Base-by-base conservation (phyloP, 2,888 invertebrate genomes). In the Xylocampa areola region DNA sequence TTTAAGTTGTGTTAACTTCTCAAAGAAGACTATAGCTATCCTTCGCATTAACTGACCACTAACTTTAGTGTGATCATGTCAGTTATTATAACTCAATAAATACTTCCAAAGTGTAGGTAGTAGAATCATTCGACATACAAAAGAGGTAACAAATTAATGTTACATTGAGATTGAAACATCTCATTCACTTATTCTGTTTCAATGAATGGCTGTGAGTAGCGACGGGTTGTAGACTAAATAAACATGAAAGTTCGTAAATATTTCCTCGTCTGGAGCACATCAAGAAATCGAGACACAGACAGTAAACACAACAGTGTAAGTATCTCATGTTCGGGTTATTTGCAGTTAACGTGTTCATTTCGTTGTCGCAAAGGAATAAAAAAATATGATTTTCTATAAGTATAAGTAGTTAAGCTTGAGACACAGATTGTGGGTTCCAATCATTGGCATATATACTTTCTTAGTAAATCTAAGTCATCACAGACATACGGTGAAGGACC, bases 211-310 rank as follows among this genome's bases (percentile, higher is more conserved):
- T 68, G 51, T 43, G 55, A 55, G 68, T 59, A 59, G 43, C 62
- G 37, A 35, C 36, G 36, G 37, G 48, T 54, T 62, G 44, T 73
- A 77, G 76, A 79, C 73, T 73, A 76, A 76, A 79, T 75, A 76
- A 76, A 74, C 60, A 66, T 29, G 40, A 52, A 59, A 53, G 53
- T 50, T 50, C 48, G 62, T 68, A 70, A 68, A 76, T 66, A 71
- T 68, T 73, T 63, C 67, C 58, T 60, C 51, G 62, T 70, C 67
- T 73, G 61, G 63, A 53, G 68, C 67, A 66, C 52, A 60, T 62
- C 33, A 59, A 60, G 66, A 76, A 72, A 67, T 62, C 61, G 55
- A 69, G 62, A 67, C 69, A 50, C 64, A 67, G 65, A 73, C 68
- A 58, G 73, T 72, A 76, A 71, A 77, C 72, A 77, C 57, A 66